Evolutionary conservation across 2,888 invertebrate species (phyloP).

Genomic region (Halocaridina rubra): DNA sequence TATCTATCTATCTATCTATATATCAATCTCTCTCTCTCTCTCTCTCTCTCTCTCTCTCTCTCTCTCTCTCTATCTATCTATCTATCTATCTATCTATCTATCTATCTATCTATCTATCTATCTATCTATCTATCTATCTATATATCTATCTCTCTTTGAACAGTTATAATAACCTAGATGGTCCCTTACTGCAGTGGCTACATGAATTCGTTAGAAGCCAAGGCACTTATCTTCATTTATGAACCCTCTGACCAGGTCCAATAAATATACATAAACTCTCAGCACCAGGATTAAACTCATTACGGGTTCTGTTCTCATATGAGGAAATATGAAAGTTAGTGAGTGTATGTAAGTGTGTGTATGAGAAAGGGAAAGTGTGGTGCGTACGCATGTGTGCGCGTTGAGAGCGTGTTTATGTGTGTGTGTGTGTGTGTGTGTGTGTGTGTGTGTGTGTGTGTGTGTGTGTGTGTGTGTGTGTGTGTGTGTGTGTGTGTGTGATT

Average conservation of each 20-base stretch:
- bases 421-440: not conserved
- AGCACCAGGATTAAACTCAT: too few species aligned
- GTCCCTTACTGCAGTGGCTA: too few species aligned
- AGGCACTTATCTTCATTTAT: too few species aligned
- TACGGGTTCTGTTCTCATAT: too few species aligned
- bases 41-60: not conserved
- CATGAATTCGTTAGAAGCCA: too few species aligned
- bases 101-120: not conserved
- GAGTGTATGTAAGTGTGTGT: not conserved
- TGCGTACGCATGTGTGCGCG: not conserved
- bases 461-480: not conserved
- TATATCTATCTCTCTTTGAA: not conserved
- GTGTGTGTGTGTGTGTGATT: too few species aligned
- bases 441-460: not conserved
- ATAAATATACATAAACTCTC: too few species aligned
- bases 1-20: not conserved
- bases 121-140: not conserved
- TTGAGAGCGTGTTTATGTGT: not conserved
- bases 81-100: not conserved
- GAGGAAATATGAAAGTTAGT: not conserved
- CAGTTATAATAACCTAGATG: too few species aligned
- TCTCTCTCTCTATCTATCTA: not conserved
- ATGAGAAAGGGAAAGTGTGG: not conserved
- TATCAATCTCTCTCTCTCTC: not conserved
- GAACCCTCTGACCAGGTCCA: too few species aligned